A percentile compares a stretch with the other conserved stretches of the same genome.
phyloP scores from a whole-genome alignment of 2,888 invertebrate genomes.

The Arctia plantaginis region DNA sequence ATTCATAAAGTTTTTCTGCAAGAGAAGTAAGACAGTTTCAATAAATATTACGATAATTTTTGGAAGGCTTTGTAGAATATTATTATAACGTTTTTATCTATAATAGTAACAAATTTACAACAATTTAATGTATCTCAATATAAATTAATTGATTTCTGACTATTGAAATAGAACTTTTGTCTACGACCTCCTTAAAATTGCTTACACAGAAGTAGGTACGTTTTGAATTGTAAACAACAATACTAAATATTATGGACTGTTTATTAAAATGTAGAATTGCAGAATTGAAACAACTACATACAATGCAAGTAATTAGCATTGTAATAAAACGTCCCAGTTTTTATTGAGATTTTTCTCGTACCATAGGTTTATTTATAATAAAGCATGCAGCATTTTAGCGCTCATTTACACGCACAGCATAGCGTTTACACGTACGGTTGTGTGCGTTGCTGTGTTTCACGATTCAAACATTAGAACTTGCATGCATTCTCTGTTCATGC shows the following conservation, averaged over 20 bases:
- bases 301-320: conserved; percentile 4
- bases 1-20: neutral
- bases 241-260: neutral
- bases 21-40: neutral
- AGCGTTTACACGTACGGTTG: conserved; percentile 31
- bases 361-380: conserved; percentile 3
- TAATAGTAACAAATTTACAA: neutral
- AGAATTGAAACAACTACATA: neutral
- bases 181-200: neutral
- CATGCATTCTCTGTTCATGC: conserved; percentile 51
- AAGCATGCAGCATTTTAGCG: conserved; percentile 48
- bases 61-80: neutral
- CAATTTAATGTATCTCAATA: neutral
- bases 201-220: neutral
- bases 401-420: too few species aligned
- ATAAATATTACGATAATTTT: neutral
- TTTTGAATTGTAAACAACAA: neutral
- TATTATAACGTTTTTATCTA: neutral
- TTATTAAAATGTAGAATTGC: conserved; percentile 1
- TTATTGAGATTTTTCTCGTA: neutral
- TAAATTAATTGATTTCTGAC: neutral
- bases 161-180: neutral
- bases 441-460: conserved; percentile 36
- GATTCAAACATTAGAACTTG: conserved; percentile 50
- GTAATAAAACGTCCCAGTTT: neutral